Conservation (phyloP, 2,113 vertebrate genomes). For the Actenoides hombroni region DNA sequence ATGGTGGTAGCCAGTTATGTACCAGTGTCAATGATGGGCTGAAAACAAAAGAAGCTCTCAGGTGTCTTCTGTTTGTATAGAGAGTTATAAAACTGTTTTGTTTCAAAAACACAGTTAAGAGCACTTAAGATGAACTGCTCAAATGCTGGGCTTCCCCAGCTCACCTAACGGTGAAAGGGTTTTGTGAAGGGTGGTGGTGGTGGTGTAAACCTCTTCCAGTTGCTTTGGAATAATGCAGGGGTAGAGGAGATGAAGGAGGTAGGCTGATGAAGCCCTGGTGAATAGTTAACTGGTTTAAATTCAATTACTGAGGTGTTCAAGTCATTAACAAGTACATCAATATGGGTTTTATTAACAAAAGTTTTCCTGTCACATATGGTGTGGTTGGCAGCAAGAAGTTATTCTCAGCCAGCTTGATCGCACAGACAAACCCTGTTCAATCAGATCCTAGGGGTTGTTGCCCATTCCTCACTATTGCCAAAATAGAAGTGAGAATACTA, state of each 20-base stretch:
- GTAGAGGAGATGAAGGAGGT: neutral
- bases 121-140: constrained; percentile 31
- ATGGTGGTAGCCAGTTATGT: neutral
- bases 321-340: constrained; percentile 36
- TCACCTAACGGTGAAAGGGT: neutral
- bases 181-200: neutral
- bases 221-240: constrained; percentile 15
- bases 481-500: neutral
- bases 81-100: constrained; percentile 50
- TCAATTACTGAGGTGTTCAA: constrained; percentile 20
- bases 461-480: neutral
- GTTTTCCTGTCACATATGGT: constrained; percentile 10
- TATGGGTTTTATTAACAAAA: constrained; percentile 46
- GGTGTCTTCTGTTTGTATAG: constrained; percentile 30
- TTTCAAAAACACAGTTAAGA: constrained; percentile 46
- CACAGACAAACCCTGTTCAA: neutral
- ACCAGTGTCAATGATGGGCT: neutral
- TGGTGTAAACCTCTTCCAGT: constrained; percentile 23
- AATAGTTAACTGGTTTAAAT: constrained; percentile 54
- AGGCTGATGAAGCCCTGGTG: constrained; percentile 23
- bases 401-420: neutral
- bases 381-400: constrained; percentile 4
- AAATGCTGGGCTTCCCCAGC: neutral
- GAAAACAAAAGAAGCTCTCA: constrained; percentile 34
- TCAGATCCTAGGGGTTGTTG: neutral